A percentile compares a stretch with the other conserved stretches of the same genome.
Conservation (phyloP, 2,888 invertebrate species). For the Pristionchus japonicus region DNA sequence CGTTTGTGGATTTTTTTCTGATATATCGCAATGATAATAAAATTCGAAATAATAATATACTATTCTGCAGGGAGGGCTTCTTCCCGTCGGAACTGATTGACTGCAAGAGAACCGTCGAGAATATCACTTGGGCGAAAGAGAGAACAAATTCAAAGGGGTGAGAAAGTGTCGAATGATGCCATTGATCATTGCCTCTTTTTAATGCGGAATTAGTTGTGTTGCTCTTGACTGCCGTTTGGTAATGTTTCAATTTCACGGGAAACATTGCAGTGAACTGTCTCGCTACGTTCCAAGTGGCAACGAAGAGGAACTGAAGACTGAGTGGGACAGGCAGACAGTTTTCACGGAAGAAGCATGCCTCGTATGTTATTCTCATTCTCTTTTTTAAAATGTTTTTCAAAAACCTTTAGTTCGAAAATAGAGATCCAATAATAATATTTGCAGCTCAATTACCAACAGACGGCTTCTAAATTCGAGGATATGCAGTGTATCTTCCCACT, state of each 20-base stretch:
- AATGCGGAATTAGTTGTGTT: too few relatives aligned
- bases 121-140: not conserved
- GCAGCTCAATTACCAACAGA: not conserved
- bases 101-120: conserved; percentile 1
- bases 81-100: conserved; percentile 30
- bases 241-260: not conserved
- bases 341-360: not conserved
- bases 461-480: not conserved
- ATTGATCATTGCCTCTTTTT: too few relatives aligned
- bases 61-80: not conserved
- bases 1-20: too few relatives aligned
- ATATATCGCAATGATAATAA: too few relatives aligned
- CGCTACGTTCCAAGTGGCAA: not conserved
- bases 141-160: not conserved
- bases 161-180: too few relatives aligned
- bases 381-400: not conserved
- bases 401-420: too few relatives aligned
- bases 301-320: not conserved
- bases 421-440: not conserved
- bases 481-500: conserved; percentile 38
- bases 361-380: not conserved
- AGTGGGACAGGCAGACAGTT: not conserved
- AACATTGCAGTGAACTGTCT: not conserved
- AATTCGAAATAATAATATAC: not conserved
- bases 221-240: too few relatives aligned